Evolutionary conservation across 2,888 invertebrate species (phyloP).

Genomic region (Baccha elongata): DNA sequence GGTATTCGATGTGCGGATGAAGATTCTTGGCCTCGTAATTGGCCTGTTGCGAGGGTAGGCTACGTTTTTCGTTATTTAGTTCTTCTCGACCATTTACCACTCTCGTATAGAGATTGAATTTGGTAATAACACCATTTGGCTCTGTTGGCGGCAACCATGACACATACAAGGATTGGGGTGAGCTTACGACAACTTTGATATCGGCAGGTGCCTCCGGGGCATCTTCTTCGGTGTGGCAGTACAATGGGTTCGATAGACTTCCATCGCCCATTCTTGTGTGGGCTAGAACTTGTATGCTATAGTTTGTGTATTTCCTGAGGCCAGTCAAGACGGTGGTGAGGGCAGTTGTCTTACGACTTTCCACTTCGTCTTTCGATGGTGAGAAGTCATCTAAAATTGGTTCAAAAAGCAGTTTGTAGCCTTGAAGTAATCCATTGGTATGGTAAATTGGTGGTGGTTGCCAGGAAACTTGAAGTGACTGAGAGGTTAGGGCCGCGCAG

Average conservation of each 20-base stretch:
- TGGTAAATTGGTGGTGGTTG: slow-evolving; percentile 89
- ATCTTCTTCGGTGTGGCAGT: slow-evolving; percentile 91
- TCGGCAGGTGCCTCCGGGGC: slow-evolving; percentile 91
- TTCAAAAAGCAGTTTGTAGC: slow-evolving; percentile 88
- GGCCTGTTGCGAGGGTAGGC: slow-evolving; percentile 86
- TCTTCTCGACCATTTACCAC: slow-evolving; percentile 88
- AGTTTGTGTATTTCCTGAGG: slow-evolving; percentile 90
- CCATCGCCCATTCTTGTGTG: slow-evolving; percentile 92
- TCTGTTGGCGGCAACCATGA: slow-evolving; percentile 90
- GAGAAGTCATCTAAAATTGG: slow-evolving; percentile 85
- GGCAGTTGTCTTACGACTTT: slow-evolving; percentile 87
- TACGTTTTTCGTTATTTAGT: slow-evolving; percentile 87
- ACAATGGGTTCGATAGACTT: slow-evolving; percentile 86
- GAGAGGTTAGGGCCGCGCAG: slow-evolving; percentile 89
- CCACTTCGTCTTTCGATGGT: slow-evolving; percentile 84
- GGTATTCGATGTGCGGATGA: slow-evolving; percentile 88
- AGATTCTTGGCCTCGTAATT: slow-evolving; percentile 87
- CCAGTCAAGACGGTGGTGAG: slow-evolving; percentile 88
- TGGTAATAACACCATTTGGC: slow-evolving; percentile 90
- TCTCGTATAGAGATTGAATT: slow-evolving; percentile 88
- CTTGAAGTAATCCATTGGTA: slow-evolving; percentile 90
- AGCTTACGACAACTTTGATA: slow-evolving; percentile 90
- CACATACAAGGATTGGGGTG: slow-evolving; percentile 88
- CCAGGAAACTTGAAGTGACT: slow-evolving; percentile 91
- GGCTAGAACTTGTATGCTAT: slow-evolving; percentile 90